These are phyloP conservation scores for Bos taurus DNA, from an alignment of 2,113 vertebrate species.

Conservation along the genomic window ARS-UCD2.0 NC_037337.1:98928001-98928500, in stretches of 20 bases:
- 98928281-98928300: neutral
- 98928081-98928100: neutral
- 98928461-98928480: neutral
- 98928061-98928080: neutral
- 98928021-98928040: neutral
- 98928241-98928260: neutral
- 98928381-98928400: neutral
- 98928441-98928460: neutral
- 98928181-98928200: neutral
- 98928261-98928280: neutral
- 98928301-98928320: neutral
- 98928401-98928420: neutral
- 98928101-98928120: fast-evolving
- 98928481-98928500: neutral
- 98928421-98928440: fast-evolving
- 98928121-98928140: neutral
- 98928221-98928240: neutral
- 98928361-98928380: neutral
- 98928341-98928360: neutral
- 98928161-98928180: neutral
- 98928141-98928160: neutral
- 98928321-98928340: neutral
- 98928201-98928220: neutral
- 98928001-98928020: neutral
- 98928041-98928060: neutral